Percentiles rank a stretch among this genome's conserved stretches.
Conservation (phyloP, 2,797 vertebrate genomes). For the Acrocephalus scirpaceus region DNA sequence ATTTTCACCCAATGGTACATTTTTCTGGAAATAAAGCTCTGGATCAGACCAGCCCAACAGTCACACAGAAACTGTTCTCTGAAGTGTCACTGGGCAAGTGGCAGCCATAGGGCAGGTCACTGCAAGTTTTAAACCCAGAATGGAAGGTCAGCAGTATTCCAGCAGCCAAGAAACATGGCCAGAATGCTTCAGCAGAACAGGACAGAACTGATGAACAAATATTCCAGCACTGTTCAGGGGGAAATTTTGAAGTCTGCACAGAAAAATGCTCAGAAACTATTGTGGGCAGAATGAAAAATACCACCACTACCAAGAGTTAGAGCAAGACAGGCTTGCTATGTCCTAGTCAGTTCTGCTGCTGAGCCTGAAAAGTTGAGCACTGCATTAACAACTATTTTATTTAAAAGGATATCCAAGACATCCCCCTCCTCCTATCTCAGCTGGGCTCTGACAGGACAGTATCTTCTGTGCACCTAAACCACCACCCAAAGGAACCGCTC, state of each 20-base stretch:
- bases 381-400: neutral
- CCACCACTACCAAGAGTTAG: neutral
- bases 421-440: neutral
- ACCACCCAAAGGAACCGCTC: neutral
- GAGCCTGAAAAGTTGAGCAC: neutral
- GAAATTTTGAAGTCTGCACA: neutral
- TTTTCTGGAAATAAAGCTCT: neutral
- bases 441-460: neutral
- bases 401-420: neutral
- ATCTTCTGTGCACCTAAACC: neutral
- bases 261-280: neutral
- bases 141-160: neutral
- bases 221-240: neutral
- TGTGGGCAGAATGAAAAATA: neutral
- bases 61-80: neutral
- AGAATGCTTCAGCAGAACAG: neutral
- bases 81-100: neutral
- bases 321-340: neutral
- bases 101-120: neutral
- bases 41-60: neutral
- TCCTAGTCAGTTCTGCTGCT: neutral
- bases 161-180: accelerated
- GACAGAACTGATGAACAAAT: neutral
- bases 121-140: neutral
- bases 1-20: neutral